A percentile compares a stretch with the other conserved stretches of the same genome.
Evolutionary conservation across 2,888 invertebrate genomes (phyloP).

Genomic region (Eumacrocentrus americanus): DNA sequence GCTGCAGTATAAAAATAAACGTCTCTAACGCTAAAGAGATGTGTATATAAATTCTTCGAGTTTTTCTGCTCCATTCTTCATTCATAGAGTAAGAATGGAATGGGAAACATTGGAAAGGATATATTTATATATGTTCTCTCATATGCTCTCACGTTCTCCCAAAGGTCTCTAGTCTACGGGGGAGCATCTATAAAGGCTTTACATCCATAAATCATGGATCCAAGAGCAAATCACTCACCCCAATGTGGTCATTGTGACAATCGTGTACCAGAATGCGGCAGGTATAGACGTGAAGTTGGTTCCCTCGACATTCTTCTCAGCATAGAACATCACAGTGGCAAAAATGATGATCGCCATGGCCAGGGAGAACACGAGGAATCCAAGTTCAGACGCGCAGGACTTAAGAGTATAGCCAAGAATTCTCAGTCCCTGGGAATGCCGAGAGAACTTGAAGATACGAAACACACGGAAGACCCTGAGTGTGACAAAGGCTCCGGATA

Average conservation of each 20-base stretch:
- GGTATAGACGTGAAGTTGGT: constrained; percentile 99
- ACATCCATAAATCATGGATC: neutral
- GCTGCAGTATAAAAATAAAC: constrained; percentile 1
- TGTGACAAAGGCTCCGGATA: constrained; percentile 98
- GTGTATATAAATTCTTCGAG: neutral
- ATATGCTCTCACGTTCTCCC: neutral
- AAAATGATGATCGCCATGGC: constrained; percentile 99
- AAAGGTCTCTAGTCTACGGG: neutral
- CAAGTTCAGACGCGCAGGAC: constrained; percentile 98
- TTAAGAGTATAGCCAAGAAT: constrained; percentile 99
- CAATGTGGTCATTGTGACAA: constrained; percentile 99
- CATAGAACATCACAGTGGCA: constrained; percentile 99
- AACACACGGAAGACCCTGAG: constrained; percentile 98
- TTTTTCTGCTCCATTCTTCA: neutral
- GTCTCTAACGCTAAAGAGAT: neutral
- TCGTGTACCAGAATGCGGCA: constrained; percentile 99
- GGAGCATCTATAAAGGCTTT: neutral
- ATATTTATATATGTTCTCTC: too few species aligned
- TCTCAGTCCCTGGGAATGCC: constrained; percentile 97
- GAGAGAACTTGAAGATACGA: constrained; percentile 99
- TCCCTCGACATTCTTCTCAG: constrained; percentile 96
- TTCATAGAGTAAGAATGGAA: neutral
- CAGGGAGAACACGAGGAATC: constrained; percentile 98
- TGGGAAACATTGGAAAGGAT: too few species aligned
- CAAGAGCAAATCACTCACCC: constrained; percentile 77